A percentile compares a stretch with the other conserved stretches of the same genome.
These are phyloP conservation scores for Cariama cristata DNA, from an alignment of 2,113 vertebrate genomes.

Conservation along the genomic window DNA sequence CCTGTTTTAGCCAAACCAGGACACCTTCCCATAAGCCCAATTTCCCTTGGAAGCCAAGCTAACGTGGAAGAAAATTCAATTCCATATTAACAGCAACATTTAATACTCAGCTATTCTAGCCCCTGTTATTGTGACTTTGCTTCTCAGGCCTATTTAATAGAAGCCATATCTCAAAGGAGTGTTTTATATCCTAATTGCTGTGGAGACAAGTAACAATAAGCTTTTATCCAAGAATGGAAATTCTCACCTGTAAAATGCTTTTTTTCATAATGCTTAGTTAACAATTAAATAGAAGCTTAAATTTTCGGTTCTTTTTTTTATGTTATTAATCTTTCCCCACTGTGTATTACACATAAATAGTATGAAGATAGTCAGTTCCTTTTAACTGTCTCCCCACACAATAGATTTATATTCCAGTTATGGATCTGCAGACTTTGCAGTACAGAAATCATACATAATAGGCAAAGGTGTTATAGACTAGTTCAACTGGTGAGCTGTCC, in stretches of 20 bases:
- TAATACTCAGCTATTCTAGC: neutral
- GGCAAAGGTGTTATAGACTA: neutral
- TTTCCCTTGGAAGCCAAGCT: neutral
- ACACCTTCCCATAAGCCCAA: neutral
- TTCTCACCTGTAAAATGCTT: neutral
- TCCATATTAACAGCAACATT: neutral
- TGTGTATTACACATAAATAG: neutral
- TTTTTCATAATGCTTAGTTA: neutral
- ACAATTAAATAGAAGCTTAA: neutral
- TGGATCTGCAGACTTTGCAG: neutral
- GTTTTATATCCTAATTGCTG: neutral
- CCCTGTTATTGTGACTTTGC: neutral
- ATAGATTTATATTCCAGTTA: neutral
- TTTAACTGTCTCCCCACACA: neutral
- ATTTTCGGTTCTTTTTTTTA: neutral
- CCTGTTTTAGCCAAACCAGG: no score
- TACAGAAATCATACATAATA: neutral
- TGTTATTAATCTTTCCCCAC: neutral
- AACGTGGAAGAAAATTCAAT: neutral
- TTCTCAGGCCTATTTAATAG: neutral
- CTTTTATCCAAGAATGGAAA: neutral
- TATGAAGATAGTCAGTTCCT: neutral
- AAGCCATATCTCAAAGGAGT: neutral
- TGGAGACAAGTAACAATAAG: neutral
- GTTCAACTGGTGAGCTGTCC: neutral